A percentile compares a stretch with the other conserved stretches of the same genome.
phyloP scores from a whole-genome alignment of 2,888 invertebrate species.

The Rhamphomyia laevipes region DNA sequence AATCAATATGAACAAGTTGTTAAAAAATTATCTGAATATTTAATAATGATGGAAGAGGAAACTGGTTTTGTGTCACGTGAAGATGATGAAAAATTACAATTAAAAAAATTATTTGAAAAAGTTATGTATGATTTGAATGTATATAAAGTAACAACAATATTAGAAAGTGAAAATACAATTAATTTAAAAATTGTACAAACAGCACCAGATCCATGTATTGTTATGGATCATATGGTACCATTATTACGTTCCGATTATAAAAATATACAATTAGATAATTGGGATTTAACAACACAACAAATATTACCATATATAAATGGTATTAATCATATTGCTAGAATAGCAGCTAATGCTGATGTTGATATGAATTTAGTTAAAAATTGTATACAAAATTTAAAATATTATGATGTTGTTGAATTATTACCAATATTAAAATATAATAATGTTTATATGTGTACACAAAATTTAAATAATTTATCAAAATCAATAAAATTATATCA shows the following conservation, averaged over 20 bases:
- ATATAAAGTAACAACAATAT: constrained; percentile 57
- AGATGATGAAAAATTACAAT: constrained; percentile 49
- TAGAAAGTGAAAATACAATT: constrained; percentile 78
- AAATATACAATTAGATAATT: constrained; percentile 57
- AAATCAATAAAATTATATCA: constrained; percentile 54
- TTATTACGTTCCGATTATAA: constrained; percentile 56
- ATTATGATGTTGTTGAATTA: constrained; percentile 59
- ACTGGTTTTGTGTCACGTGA: constrained; percentile 65
- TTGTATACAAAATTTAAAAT: constrained; percentile 84
- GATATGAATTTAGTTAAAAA: constrained; percentile 90
- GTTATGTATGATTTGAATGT: constrained; percentile 73
- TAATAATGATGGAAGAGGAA: constrained; percentile 81
- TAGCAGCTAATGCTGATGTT: constrained; percentile 81
- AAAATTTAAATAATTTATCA: constrained; percentile 56
- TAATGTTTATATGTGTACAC: constrained; percentile 73
- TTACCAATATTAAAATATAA: constrained; percentile 75
- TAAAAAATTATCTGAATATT: constrained; percentile 83
- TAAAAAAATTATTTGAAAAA: constrained; percentile 65
- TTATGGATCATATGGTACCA: constrained; percentile 84
- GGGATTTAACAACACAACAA: constrained; percentile 93
- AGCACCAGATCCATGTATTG: constrained; percentile 66
- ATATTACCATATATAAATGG: constrained; percentile 84
- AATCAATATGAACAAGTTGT: constrained; percentile 91
- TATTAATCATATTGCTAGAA: constrained; percentile 81
- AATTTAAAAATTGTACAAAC: constrained; percentile 79